These are phyloP conservation scores for Leptocoma aspasia DNA, from an alignment of 2,113 vertebrate species.

Conservation along the genomic window DNA sequence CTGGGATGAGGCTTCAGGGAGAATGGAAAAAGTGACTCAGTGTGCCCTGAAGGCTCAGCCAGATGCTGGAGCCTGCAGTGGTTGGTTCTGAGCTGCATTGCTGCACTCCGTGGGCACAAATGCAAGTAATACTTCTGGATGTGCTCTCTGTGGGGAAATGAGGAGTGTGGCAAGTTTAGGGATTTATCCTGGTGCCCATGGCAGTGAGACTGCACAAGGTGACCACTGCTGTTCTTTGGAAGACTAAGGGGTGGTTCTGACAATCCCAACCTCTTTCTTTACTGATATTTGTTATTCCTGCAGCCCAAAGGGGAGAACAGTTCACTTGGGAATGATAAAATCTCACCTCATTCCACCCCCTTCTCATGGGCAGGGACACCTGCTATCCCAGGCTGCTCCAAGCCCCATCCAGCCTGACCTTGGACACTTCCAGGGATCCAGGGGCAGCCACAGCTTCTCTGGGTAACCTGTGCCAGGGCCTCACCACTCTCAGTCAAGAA, in stretches of 20 bases:
- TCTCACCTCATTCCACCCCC: neutral
- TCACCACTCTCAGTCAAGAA: neutral
- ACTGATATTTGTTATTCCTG: neutral
- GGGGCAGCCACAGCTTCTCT: neutral
- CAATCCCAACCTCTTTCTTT: neutral
- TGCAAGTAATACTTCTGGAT: fast-evolving
- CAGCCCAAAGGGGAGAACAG: neutral
- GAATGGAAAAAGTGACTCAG: neutral
- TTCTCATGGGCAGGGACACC: neutral
- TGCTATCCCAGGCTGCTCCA: neutral
- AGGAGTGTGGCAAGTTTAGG: neutral
- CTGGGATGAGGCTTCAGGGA: neutral
- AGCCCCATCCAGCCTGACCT: fast-evolving
- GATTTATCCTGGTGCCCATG: neutral
- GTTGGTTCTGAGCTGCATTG: neutral
- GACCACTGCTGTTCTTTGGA: neutral
- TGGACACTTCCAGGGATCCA: neutral
- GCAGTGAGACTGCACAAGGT: neutral
- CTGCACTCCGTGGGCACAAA: neutral
- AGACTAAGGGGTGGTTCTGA: neutral
- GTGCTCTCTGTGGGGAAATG: neutral
- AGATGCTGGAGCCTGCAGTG: neutral
- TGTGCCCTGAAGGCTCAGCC: neutral
- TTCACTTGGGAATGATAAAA: neutral
- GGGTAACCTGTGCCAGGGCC: fast-evolving